A percentile compares a stretch with the other conserved stretches of the same genome.
Evolutionary conservation across 2,113 vertebrate genomes (phyloP).

Genomic region (Halichoerus grypus): DNA sequence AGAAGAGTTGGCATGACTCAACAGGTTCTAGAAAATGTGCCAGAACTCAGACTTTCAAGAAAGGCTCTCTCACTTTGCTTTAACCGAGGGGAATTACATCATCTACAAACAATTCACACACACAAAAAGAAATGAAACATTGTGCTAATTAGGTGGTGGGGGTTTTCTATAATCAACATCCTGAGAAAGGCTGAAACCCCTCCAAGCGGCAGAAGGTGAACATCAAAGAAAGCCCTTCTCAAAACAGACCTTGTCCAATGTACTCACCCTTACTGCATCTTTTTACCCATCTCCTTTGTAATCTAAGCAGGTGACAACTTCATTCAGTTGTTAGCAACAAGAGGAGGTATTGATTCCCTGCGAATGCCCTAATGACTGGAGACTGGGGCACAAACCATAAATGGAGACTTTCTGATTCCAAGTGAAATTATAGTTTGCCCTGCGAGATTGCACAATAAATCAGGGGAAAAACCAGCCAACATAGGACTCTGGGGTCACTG

Average conservation of each 20-base stretch:
- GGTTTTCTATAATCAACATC: background rate
- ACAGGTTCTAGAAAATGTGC: background rate
- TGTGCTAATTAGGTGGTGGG: background rate
- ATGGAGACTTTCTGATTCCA: slow-evolving; percentile 88
- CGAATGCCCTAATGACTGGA: slow-evolving; percentile 86
- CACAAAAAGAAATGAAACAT: background rate
- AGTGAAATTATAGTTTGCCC: slow-evolving; percentile 91
- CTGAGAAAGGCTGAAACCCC: background rate
- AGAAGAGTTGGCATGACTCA: background rate
- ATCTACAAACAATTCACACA: background rate
- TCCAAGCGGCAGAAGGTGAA: background rate
- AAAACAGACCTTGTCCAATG: background rate
- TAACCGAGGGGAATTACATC: background rate
- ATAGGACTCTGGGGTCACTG: slow-evolving; percentile 86
- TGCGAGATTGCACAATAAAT: slow-evolving; percentile 92
- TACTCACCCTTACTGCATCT: slow-evolving; percentile 41
- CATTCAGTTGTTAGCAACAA: slow-evolving; percentile 88
- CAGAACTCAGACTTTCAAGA: background rate
- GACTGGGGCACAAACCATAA: slow-evolving; percentile 84
- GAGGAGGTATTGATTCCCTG: slow-evolving; percentile 87
- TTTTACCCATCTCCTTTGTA: slow-evolving; percentile 81
- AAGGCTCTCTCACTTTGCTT: background rate
- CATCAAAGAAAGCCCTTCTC: background rate
- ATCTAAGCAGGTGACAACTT: slow-evolving; percentile 88
- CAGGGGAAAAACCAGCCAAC: slow-evolving; percentile 89